Percentiles rank a stretch among this genome's conserved stretches.
Conservation (phyloP, 2,888 invertebrate genomes). For the Tetramorium bicarinatum region DNA sequence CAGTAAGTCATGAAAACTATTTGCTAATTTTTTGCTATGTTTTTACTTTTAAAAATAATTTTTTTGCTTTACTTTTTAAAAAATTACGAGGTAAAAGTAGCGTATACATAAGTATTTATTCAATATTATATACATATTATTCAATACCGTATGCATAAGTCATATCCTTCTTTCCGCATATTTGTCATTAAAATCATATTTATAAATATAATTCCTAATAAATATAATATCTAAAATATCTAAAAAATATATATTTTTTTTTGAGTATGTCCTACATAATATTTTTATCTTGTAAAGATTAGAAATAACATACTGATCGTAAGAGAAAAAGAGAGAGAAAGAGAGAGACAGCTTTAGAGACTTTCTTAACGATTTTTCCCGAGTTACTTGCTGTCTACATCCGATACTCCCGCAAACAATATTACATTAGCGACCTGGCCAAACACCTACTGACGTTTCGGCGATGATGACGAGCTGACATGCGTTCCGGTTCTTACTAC, state of each 20-base stretch:
- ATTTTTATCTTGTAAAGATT: background rate
- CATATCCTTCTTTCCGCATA: too few relatives aligned
- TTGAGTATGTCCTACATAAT: background rate
- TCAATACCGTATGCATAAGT: too few relatives aligned
- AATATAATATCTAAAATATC: background rate
- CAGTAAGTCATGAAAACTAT: too few relatives aligned
- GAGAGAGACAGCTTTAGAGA: constrained; percentile 13
- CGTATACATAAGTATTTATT: too few relatives aligned
- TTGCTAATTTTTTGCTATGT: too few relatives aligned
- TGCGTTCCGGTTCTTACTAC: constrained; percentile 72
- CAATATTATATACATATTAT: too few relatives aligned
- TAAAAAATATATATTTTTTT: background rate
- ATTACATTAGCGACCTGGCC: constrained; percentile 83
- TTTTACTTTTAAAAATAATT: too few relatives aligned
- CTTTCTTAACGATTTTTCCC: constrained; percentile 66
- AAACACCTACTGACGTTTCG: constrained; percentile 78
- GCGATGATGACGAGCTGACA: constrained; percentile 70
- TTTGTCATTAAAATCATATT: background rate
- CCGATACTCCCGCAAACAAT: constrained; percentile 81
- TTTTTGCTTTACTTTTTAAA: too few relatives aligned
- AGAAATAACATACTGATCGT: constrained; percentile 2
- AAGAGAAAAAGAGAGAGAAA: background rate
- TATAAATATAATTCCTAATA: background rate
- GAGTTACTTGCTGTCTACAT: constrained; percentile 68
- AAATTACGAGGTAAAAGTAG: too few relatives aligned